phyloP scores from a whole-genome alignment of 1,140 invertebrate genomes.

The Zaprionus camerounensis region DNA sequence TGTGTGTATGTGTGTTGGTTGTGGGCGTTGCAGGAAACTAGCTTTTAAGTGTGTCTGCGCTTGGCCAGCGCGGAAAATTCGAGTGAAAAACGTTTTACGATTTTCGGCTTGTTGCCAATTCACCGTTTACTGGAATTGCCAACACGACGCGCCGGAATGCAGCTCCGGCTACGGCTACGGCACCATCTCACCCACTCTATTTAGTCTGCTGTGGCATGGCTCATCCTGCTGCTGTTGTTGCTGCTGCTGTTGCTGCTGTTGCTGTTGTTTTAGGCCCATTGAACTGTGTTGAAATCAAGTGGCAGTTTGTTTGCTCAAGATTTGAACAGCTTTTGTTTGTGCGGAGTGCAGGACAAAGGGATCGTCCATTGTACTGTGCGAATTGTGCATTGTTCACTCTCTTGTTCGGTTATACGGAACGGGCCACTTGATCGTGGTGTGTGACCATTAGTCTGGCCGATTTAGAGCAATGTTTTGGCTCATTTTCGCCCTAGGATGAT shows the following conservation, averaged over 20 bases:
- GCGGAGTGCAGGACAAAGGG: constrained; percentile 25
- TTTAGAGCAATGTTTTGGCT: constrained; percentile 61
- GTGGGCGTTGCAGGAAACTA: constrained; percentile 74
- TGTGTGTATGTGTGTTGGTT: constrained; percentile 11
- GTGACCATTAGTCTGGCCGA: constrained; percentile 56
- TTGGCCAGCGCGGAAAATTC: constrained; percentile 44
- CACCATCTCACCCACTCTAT: not conserved
- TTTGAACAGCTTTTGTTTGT: constrained; percentile 1
- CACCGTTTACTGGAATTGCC: constrained; percentile 40
- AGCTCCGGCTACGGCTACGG: not conserved
- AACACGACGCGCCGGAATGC: constrained; percentile 2
- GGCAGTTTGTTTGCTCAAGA: constrained; percentile 34
- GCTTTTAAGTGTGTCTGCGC: constrained; percentile 76
- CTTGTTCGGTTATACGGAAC: not conserved
- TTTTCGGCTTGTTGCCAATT: constrained; percentile 40
- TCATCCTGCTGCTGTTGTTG: constrained; percentile 19
- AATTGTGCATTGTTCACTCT: not conserved
- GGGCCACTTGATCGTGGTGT: constrained; percentile 15
- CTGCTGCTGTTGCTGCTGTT: constrained; percentile 26
- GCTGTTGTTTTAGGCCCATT: constrained; percentile 16
- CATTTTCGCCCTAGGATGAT: constrained; percentile 17
- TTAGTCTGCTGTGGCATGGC: too few relatives aligned
- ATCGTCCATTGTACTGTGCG: constrained; percentile 13
- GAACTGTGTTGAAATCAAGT: constrained; percentile 57
- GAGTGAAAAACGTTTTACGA: constrained; percentile 51